Conservation (phyloP, 2,113 vertebrate species). For the cattle (Bos taurus) region DNA sequence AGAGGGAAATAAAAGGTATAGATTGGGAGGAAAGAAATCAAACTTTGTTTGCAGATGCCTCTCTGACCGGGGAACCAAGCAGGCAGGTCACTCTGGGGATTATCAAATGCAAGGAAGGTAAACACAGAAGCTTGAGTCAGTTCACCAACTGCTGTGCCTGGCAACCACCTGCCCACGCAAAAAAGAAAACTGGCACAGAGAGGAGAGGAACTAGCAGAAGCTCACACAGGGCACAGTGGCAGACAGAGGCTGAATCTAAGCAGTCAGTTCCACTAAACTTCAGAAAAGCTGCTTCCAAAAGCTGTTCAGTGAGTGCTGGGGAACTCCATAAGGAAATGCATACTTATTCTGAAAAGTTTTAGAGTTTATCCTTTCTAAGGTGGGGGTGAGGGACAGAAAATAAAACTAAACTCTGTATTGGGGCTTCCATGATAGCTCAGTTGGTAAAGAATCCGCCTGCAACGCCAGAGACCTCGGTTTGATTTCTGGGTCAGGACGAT, state of each 20-base stretch:
- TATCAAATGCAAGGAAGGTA: background rate
- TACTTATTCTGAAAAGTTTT: background rate
- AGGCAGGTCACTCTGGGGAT: background rate
- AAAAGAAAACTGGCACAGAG: background rate
- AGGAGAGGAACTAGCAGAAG: background rate
- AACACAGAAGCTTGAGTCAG: background rate
- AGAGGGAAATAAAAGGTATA: background rate
- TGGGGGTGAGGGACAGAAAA: background rate
- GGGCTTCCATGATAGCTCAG: background rate
- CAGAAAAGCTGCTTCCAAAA: background rate
- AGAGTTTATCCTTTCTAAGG: background rate
- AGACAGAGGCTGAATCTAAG: background rate
- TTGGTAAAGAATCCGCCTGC: background rate
- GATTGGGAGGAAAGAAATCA: background rate
- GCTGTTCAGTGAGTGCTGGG: background rate
- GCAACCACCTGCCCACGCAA: background rate
- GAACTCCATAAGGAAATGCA: background rate
- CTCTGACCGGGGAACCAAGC: background rate
- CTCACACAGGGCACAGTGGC: background rate
- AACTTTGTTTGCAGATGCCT: background rate
- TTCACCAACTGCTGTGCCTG: background rate
- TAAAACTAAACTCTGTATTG: background rate
- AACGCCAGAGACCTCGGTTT: background rate
- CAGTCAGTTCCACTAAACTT: background rate
- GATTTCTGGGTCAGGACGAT: background rate